A percentile compares a stretch with the other conserved stretches of the same genome.
Conservation (phyloP, 2,113 vertebrate species). For the Oplegnathus fasciatus region DNA sequence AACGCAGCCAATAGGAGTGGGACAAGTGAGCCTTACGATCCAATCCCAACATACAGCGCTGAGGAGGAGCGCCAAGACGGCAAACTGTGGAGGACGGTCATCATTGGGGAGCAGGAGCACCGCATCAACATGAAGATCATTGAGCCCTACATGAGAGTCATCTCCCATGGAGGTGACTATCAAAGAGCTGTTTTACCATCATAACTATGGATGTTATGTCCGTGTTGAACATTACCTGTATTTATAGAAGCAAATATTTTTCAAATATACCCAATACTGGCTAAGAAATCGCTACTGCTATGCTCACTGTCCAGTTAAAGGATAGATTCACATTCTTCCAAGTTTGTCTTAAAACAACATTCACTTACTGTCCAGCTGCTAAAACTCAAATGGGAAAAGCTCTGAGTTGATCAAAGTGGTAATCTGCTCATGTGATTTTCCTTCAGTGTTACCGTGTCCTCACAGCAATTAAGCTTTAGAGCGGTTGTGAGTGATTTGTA, state of each 20-base stretch:
- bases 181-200: background rate
- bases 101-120: conserved; percentile 98
- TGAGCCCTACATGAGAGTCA: conserved; percentile 94
- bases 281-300: background rate
- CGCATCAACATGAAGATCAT: conserved; percentile 99
- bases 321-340: background rate
- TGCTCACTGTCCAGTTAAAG: background rate
- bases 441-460: background rate
- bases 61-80: conserved; percentile 94
- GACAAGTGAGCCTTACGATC: conserved; percentile 73
- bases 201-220: background rate
- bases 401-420: background rate
- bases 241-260: background rate
- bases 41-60: conserved; percentile 91
- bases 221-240: background rate
- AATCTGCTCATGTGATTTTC: background rate
- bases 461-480: background rate
- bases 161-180: conserved; percentile 94
- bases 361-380: background rate
- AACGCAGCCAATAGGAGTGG: conserved; percentile 54
- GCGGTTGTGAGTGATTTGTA: background rate
- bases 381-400: background rate
- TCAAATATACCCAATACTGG: background rate
- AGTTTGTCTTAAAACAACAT: background rate
- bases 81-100: conserved; percentile 92